Conservation (phyloP, 2,888 invertebrate species). For the Cheilosia variabilis region DNA sequence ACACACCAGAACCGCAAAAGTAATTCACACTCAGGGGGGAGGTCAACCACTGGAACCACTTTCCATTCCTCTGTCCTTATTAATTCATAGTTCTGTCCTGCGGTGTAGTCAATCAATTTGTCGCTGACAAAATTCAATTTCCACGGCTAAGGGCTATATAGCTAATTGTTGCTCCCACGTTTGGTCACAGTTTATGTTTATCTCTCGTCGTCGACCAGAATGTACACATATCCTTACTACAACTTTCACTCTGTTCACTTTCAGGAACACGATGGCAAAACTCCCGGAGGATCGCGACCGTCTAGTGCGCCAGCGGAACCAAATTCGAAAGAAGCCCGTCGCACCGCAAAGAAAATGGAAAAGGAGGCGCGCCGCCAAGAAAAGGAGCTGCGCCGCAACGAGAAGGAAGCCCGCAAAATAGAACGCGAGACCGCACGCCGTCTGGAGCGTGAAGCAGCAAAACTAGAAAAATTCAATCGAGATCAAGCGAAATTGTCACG, state of each 20-base stretch:
- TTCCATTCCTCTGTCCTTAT: neutral
- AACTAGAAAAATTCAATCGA: slow-evolving; percentile 83
- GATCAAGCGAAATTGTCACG: slow-evolving; percentile 83
- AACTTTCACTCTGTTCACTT: slow-evolving; percentile 73
- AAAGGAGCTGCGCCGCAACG: slow-evolving; percentile 82
- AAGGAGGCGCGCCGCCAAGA: slow-evolving; percentile 83
- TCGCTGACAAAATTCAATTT: neutral
- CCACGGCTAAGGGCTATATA: neutral
- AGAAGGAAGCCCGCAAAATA: slow-evolving; percentile 83
- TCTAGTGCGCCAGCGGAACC: slow-evolving; percentile 83
- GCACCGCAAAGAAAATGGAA: slow-evolving; percentile 83
- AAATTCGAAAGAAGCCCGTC: slow-evolving; percentile 83
- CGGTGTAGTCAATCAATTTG: slow-evolving; percentile 16
- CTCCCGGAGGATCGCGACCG: slow-evolving; percentile 81
- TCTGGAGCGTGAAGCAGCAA: slow-evolving; percentile 83
- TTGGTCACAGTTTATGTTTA: neutral
- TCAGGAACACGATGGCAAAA: slow-evolving; percentile 82
- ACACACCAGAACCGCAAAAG: neutral
- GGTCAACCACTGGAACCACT: slow-evolving; percentile 6
- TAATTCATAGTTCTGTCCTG: slow-evolving; percentile 5
- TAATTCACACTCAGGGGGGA: slow-evolving; percentile 6
- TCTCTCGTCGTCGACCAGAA: slow-evolving; percentile 10
- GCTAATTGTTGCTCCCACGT: slow-evolving; percentile 9
- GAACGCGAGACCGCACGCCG: slow-evolving; percentile 83
- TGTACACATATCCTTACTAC: slow-evolving; percentile 38